Evolutionary conservation across 2,113 vertebrate species (phyloP).

Genomic region (Anhinga rufa): DNA sequence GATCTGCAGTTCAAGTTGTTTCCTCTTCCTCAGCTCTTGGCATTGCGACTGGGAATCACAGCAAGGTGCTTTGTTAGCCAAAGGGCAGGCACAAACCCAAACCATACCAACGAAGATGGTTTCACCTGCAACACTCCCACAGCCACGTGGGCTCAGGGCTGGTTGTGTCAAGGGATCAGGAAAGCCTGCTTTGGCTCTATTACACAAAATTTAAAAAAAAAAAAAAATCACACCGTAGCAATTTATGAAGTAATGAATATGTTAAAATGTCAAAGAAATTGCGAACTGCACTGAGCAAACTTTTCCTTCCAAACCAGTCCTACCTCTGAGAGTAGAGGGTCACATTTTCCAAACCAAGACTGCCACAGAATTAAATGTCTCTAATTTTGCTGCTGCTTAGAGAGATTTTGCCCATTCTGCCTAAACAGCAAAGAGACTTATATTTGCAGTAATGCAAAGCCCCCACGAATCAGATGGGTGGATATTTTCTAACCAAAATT

Average conservation of each 20-base stretch:
- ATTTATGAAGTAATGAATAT: neutral
- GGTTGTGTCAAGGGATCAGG: neutral
- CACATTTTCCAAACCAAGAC: constrained; percentile 22
- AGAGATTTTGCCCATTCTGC: neutral
- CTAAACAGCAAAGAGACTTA: neutral
- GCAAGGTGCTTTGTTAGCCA: neutral
- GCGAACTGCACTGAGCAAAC: neutral
- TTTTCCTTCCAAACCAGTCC: constrained; percentile 17
- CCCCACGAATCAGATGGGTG: neutral
- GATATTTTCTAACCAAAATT: neutral
- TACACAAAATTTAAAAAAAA: neutral
- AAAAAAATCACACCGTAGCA: neutral
- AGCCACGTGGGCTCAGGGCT: neutral
- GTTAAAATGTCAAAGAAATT: neutral
- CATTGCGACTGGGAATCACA: constrained; percentile 79
- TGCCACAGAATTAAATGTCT: neutral
- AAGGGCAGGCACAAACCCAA: neutral
- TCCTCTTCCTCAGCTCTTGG: constrained; percentile 93
- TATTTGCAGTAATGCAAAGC: neutral
- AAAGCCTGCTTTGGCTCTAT: neutral
- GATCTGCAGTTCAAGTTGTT: constrained; percentile 94
- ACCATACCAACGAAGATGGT: neutral
- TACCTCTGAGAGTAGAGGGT: neutral
- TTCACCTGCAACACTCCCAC: neutral
- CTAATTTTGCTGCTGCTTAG: neutral